Percentiles rank a stretch among this genome's conserved stretches.
phyloP scores from a whole-genome alignment of 2,888 invertebrate genomes.

The Argyra leucocephala region DNA sequence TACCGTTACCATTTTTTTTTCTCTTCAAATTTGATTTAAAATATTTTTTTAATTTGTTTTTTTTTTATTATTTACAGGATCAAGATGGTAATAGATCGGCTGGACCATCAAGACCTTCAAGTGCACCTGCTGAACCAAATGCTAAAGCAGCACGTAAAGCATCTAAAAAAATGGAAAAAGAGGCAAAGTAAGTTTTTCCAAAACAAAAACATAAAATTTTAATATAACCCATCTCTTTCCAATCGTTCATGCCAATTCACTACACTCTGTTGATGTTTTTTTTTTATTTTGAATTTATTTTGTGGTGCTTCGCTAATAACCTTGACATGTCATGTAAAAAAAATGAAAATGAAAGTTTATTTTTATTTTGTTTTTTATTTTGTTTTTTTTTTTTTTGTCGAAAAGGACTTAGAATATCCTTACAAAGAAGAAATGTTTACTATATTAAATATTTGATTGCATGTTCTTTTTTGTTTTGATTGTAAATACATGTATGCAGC shows the following conservation, averaged over 20 bases:
- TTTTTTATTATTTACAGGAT: conserved; percentile 36
- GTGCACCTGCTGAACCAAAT: conserved; percentile 42
- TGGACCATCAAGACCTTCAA: conserved; percentile 37
- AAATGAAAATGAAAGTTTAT: background rate
- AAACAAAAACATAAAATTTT: background rate
- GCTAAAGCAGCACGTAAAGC: conserved; percentile 42
- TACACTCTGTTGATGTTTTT: background rate
- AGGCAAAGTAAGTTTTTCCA: conserved; percentile 33
- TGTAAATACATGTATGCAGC: too few relatives aligned
- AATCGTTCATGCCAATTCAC: background rate
- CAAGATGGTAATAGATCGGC: conserved; percentile 37
- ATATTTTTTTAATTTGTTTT: background rate
- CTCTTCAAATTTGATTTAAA: too few relatives aligned
- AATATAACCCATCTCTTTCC: background rate
- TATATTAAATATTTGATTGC: too few relatives aligned
- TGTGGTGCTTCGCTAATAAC: too few relatives aligned
- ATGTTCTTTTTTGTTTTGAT: too few relatives aligned
- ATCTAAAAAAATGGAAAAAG: conserved; percentile 42
- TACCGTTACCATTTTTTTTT: too few relatives aligned
- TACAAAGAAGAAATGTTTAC: too few relatives aligned
- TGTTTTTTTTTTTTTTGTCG: too few relatives aligned
- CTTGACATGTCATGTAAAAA: too few relatives aligned
- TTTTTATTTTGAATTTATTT: background rate
- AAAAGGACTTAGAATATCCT: too few relatives aligned
- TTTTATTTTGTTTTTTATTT: too few relatives aligned